These are phyloP conservation scores for Rana temporaria DNA, from an alignment of 2,113 vertebrate genomes.

Conservation along the genomic window DNA sequence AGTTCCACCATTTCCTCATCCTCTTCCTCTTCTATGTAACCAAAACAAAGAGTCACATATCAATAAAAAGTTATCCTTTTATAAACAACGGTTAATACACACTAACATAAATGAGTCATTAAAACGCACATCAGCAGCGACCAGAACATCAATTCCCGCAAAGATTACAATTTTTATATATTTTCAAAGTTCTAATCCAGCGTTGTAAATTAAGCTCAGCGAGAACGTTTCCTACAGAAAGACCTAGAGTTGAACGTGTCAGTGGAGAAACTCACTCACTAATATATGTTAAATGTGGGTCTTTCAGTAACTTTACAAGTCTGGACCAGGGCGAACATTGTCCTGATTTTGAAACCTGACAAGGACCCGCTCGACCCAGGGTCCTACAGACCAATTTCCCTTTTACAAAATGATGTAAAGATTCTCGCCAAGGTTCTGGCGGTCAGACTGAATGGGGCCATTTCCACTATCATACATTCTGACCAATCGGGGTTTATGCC, in stretches of 20 bases:
- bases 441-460: too few relatives aligned
- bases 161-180: conserved; percentile 11
- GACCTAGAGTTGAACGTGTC: not conserved
- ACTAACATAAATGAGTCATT: not conserved
- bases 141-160: not conserved
- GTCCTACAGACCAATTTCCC: too few relatives aligned
- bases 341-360: too few relatives aligned
- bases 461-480: too few relatives aligned
- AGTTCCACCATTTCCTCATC: conserved; percentile 89
- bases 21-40: conserved; percentile 88
- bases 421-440: too few relatives aligned
- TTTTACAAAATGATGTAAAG: too few relatives aligned
- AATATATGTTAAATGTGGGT: too few relatives aligned
- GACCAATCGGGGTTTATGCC: too few relatives aligned
- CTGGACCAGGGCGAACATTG: too few relatives aligned
- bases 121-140: too few relatives aligned
- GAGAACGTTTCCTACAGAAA: not conserved
- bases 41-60: conserved; percentile 20
- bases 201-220: not conserved
- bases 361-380: too few relatives aligned
- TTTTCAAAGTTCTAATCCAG: not conserved
- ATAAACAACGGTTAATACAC: not conserved
- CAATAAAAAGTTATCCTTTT: not conserved
- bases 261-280: not conserved
- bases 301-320: too few relatives aligned